Conservation (phyloP, 2,797 vertebrate genomes). For the Gymnothorax reevesii region DNA sequence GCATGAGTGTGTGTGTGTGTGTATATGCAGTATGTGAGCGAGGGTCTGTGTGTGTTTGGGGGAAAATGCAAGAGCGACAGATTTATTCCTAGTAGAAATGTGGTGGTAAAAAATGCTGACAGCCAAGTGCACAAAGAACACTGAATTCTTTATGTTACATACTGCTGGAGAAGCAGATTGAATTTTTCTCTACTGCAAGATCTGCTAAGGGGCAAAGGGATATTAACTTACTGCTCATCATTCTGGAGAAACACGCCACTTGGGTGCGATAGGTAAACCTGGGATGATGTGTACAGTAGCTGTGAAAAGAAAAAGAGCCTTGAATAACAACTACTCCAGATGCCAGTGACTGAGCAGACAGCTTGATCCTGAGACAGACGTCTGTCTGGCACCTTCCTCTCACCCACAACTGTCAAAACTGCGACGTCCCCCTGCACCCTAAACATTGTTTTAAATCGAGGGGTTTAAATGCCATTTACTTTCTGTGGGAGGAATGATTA, state of each 20-base stretch:
- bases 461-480: not conserved
- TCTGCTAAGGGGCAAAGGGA: not conserved
- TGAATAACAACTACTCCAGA: not conserved
- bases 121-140: not conserved
- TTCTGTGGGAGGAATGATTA: not conserved
- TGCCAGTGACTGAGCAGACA: not conserved
- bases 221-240: not conserved
- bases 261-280: not conserved
- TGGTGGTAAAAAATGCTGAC: not conserved
- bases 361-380: not conserved
- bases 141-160: constrained; percentile 4
- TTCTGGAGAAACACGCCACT: not conserved
- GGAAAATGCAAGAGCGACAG: not conserved
- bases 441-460: not conserved
- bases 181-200: not conserved
- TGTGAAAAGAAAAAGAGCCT: not conserved
- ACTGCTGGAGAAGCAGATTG: not conserved
- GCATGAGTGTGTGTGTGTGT: too few relatives aligned
- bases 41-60: not conserved
- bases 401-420: not conserved
- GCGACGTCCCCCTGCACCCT: not conserved
- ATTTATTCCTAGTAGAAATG: not conserved
- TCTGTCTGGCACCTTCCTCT: not conserved
- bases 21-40: too few relatives aligned
- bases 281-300: not conserved